Base-by-base conservation (phyloP, 2,113 vertebrate species). In the Corythaeola cristata region DNA sequence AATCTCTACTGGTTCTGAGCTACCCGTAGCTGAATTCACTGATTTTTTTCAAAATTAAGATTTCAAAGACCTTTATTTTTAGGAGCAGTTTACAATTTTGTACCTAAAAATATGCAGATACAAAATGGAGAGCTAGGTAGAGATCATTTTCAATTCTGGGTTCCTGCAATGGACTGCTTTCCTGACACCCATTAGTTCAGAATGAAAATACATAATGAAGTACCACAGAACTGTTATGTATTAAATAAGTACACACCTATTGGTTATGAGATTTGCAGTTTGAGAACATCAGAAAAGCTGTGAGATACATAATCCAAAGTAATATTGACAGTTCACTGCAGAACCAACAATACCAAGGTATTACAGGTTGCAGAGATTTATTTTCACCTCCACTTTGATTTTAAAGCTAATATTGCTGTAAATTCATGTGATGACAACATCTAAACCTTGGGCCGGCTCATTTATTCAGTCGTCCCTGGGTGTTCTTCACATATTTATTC, bases 291-390 rank as follows among this genome's bases (percentile, higher is more conserved):
- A 86, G 55, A 68, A 94, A 84, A 79, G 5, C 45, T 88, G 23
- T 17, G 35, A 55, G 39, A 15, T 49, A 33, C 32, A 33, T 79
- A 71, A 84, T 58, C 39, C 19, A 78, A 91, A 59, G 56, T 75
- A 84, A 64, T n/a, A 62, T 15, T n/a, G 24, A 23, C 39, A 58
- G 21, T 71, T 76, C 62, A 45, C 39, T 72, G 74, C 64, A 87
- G 58, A 85, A 41, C 12, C 1, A 0, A 63, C 8, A 47, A 47
- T 18, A 67, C 22, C 0, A 0, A 71, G 22, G 35, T 60, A 24
- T 39, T 66, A 22, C 20, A 63, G 26, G 56, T 32, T 63, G 50
- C 24, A 69, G 49, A 78, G n/a, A 64, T 64, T 81, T 84, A 32
- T 86, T 74, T 49, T 82, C 69, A 56, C 22, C 15, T 47, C 30